phyloP scores from a whole-genome alignment of 2,888 invertebrate genomes.

The Tethea ocularis region DNA sequence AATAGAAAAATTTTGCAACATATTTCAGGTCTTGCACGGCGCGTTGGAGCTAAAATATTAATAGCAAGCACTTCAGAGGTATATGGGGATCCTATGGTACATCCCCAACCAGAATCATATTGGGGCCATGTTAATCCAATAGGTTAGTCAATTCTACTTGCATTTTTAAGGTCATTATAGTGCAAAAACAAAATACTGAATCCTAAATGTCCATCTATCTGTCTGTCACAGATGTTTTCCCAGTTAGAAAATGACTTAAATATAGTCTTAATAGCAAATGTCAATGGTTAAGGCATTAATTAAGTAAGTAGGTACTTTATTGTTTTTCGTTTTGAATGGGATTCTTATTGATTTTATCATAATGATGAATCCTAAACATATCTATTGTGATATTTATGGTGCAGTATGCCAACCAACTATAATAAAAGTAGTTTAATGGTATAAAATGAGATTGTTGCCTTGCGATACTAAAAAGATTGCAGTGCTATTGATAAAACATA shows the following conservation, averaged over 20 bases:
- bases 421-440: not conserved
- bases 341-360: not conserved
- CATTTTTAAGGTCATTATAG: no score
- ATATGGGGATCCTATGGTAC: constrained; percentile 99
- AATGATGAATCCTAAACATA: not conserved
- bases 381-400: not conserved
- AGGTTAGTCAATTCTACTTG: constrained; percentile 73
- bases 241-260: not conserved
- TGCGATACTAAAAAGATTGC: not conserved
- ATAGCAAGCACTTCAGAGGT: constrained; percentile 99
- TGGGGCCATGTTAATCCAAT: constrained; percentile 99
- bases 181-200: no score
- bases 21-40: constrained; percentile 91
- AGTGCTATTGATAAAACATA: not conserved
- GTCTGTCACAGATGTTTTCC: not conserved
- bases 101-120: constrained; percentile 98
- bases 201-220: not conserved
- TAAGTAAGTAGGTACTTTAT: no score
- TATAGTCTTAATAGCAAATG: not conserved
- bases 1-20: not conserved
- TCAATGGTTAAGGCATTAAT: no score
- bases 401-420: not conserved
- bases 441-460: not conserved
- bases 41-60: constrained; percentile 95
- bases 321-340: not conserved